Base-by-base conservation (phyloP, 2,113 vertebrate genomes). In the Larimichthys crocea region DNA sequence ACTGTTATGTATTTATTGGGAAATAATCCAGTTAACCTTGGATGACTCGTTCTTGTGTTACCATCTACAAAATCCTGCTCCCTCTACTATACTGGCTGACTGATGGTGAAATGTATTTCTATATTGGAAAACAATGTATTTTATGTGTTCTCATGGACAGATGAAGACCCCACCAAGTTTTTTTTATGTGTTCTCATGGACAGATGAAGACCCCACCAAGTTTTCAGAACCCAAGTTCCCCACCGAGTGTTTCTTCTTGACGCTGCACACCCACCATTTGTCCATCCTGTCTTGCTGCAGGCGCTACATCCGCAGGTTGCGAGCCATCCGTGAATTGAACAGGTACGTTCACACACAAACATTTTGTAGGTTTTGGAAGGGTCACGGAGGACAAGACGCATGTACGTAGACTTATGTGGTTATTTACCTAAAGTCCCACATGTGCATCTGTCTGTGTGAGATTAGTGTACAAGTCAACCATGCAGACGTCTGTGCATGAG, bases 201-300 rank as follows among this genome's bases (percentile, higher is more conserved):
- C 88, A 99, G 98, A 96, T 78, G 95, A 96, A 72, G 97, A 97
- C 74, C 95, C 94, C 4, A 91, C 93, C 69, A 95, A 94, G 1
- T 99, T 98, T 87, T 96, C 97, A 52, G 98, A 99, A 92, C 97
- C 98, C 1, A 99, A 99, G 87, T 99, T 99, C 91, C 98, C 98
- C 0, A 99, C 98, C 0, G 97, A 99, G 81, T 99, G 98, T 91
- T 99, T 99, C 94, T 99, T 99, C 88, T 94, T 99, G 57, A 99
- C 98, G 0, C 95, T 99, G 88, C 98, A 99, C 3, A 92, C 97
- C 42, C 98, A 99, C 84, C 98, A 99, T 88, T 95, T 99, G 85
- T 99, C 98, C 24, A 96, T 99, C 85, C 93, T 99, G 84, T 98
- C 98, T 0, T 96, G 98, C 75, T 99, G 98, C 90, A 96, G 98